Conservation (phyloP, 1,140 invertebrate species). For the Leguminivora glycinivorella region DNA sequence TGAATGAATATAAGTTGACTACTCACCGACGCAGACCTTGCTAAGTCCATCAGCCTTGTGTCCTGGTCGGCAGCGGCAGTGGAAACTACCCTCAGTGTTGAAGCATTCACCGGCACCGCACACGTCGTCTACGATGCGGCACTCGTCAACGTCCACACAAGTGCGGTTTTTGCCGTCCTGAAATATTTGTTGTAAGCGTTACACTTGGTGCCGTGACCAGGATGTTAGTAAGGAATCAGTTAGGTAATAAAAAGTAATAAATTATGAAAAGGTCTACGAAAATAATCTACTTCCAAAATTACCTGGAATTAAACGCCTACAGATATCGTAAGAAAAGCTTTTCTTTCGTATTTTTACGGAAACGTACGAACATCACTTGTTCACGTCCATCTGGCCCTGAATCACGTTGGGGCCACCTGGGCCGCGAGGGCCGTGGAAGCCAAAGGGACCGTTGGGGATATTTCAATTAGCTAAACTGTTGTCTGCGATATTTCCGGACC, state of each 20-base stretch:
- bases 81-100: slow-evolving; percentile 90
- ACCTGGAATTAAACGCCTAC: too few species aligned
- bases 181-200: background rate
- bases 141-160: slow-evolving; percentile 91
- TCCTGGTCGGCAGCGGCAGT: slow-evolving; percentile 89
- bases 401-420: slow-evolving; percentile 77
- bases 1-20: background rate
- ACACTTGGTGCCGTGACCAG: background rate
- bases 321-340: too few species aligned
- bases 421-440: background rate
- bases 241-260: too few species aligned
- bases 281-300: too few species aligned
- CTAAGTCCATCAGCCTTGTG: slow-evolving; percentile 88
- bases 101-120: slow-evolving; percentile 91
- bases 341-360: too few species aligned
- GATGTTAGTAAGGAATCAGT: too few species aligned
- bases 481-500: too few species aligned
- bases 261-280: too few species aligned
- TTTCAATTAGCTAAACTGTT: too few species aligned
- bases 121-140: slow-evolving; percentile 89
- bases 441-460: background rate
- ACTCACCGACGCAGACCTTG: slow-evolving; percentile 90
- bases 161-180: slow-evolving; percentile 71
- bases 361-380: too few species aligned
- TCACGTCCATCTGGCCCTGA: slow-evolving; percentile 88